Conservation (phyloP, 2,113 vertebrate genomes). For the Dipodomys merriami region DNA sequence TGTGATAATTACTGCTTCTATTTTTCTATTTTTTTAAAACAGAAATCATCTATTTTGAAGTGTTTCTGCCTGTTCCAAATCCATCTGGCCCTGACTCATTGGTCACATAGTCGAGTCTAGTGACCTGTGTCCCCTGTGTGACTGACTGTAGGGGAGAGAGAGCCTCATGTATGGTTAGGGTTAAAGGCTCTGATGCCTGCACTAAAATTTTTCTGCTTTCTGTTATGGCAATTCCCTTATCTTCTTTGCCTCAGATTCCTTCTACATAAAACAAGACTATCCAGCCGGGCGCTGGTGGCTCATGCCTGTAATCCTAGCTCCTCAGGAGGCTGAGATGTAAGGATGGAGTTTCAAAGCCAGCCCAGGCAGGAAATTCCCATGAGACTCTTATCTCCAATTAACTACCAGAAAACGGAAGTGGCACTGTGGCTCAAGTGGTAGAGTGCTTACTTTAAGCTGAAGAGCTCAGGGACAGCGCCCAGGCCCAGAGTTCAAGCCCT, state of each 20-base stretch:
- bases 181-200: not conserved
- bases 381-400: too few relatives aligned
- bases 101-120: not conserved
- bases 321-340: too few relatives aligned
- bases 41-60: not conserved
- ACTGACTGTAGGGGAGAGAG: too few relatives aligned
- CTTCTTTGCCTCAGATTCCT: conserved; percentile 4
- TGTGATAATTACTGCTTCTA: not conserved
- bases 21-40: not conserved
- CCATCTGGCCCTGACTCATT: not conserved
- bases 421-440: too few relatives aligned
- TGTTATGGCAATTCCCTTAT: not conserved
- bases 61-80: not conserved
- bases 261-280: not conserved
- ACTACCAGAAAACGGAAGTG: too few relatives aligned
- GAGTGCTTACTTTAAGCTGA: too few relatives aligned
- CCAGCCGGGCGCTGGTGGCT: too few relatives aligned
- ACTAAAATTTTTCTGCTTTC: not conserved
- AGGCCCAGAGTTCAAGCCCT: too few relatives aligned
- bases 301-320: too few relatives aligned
- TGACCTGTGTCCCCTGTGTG: not conserved
- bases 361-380: too few relatives aligned
- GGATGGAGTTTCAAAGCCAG: too few relatives aligned
- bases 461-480: too few relatives aligned
- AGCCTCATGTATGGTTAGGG: not conserved